Percentiles rank a stretch among this genome's conserved stretches.
phyloP scores from a whole-genome alignment of 2,113 vertebrate genomes.

The Suricata suricatta region DNA sequence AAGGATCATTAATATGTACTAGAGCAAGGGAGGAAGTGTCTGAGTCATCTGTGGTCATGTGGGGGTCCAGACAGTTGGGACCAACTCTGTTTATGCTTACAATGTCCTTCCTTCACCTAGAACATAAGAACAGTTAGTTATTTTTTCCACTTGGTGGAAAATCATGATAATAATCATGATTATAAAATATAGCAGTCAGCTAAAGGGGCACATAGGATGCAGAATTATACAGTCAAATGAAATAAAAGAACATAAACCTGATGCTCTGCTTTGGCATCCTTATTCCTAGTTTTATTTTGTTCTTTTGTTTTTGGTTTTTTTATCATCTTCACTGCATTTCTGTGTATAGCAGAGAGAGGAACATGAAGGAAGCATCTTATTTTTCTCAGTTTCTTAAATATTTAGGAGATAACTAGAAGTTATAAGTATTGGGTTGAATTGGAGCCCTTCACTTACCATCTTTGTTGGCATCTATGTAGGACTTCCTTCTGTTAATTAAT shows the following conservation, averaged over 20 bases:
- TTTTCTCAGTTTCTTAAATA: slow-evolving; percentile 7
- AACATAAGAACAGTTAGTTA: not conserved
- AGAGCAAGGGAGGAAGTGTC: not conserved
- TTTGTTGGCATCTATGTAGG: not conserved
- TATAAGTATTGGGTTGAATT: not conserved
- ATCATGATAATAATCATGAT: not conserved
- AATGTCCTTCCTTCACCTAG: not conserved
- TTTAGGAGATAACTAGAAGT: not conserved
- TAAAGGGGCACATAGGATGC: not conserved
- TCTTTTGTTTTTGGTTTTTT: not conserved
- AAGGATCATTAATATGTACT: not conserved
- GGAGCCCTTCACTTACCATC: not conserved
- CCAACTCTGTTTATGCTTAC: not conserved
- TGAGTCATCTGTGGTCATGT: not conserved
- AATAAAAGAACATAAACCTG: not conserved
- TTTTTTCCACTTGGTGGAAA: not conserved
- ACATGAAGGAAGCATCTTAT: not conserved
- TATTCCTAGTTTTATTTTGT: not conserved
- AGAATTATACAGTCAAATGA: not conserved
- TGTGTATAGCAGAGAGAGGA: not conserved
- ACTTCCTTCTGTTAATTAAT: not conserved
- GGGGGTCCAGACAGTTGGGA: not conserved
- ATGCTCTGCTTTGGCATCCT: not conserved
- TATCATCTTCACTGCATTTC: not conserved
- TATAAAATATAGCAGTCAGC: not conserved